These are phyloP conservation scores for Cyclophora albipunctata DNA, from an alignment of 2,888 invertebrate genomes.

Conservation along the genomic window DNA sequence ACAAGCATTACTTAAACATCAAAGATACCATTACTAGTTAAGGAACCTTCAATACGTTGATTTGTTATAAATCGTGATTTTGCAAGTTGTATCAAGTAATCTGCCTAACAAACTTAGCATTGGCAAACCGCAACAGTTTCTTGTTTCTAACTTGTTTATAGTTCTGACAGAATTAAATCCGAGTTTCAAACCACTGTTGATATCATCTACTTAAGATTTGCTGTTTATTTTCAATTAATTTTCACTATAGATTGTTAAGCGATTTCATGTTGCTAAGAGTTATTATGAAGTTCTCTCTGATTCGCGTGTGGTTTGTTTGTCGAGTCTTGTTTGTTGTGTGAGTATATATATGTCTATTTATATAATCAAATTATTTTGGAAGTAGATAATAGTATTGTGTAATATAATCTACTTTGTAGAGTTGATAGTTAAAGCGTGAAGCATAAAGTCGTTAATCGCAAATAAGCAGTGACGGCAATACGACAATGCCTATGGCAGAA, in stretches of 20 bases:
- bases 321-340: background rate
- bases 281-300: background rate
- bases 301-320: background rate
- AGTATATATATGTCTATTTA: no score
- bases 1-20: no score
- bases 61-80: constrained; percentile 7
- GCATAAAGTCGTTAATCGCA: no score
- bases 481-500: no score
- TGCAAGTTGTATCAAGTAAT: constrained; percentile 24
- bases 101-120: constrained; percentile 28
- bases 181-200: constrained; percentile 14
- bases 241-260: background rate
- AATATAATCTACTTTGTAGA: no score
- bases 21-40: no score
- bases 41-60: no score
- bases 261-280: no score
- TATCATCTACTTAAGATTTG: constrained; percentile 2
- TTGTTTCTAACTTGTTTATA: constrained; percentile 30
- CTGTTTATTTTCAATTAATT: background rate
- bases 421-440: no score
- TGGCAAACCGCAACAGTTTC: constrained; percentile 26
- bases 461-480: no score
- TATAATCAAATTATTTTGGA: no score
- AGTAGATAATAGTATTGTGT: no score
- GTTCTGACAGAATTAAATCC: constrained; percentile 31